Evolutionary conservation across 1,140 invertebrate genomes (phyloP), one percentile per base, ranked within the genome.

Genomic region (Scaptomyza montana): DNA sequence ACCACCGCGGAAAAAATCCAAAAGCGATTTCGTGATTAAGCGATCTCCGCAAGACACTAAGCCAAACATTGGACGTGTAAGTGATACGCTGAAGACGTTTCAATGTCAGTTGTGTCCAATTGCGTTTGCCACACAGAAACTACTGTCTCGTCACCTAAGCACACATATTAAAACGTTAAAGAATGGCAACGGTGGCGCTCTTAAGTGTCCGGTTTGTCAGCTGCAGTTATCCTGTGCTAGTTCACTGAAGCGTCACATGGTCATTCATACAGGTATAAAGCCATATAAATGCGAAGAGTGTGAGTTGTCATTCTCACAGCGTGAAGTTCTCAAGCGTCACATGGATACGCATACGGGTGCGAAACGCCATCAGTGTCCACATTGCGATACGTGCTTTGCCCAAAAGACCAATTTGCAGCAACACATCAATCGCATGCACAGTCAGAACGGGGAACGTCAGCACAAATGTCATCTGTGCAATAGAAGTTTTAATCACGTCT

Each of bases 271-370:
- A 78, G 95, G 96, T 5, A 95, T 96, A 78, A 95, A 96, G 80
- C 96, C 96, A 3, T 96, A 95, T 85, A 93, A 94, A 43, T 97
- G 97, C 90, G 93, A 94, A 6, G 93, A 94, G 33, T 98, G 97
- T 90, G 93, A 93, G 7, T 94, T 95, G 21, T 93, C 94, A 30
- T 98, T 97, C 89, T 94, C 96, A 1, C 95, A 97, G 89, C 95
- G 96, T 56, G 96, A 96, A 90, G 96, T 97, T 73, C 93, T 98
- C 12, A 93, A 95, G 30, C 94, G 97, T 0, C 97, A 98, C 92
- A 94, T 96, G 74, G 95, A 97, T 90, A 96, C 95, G n/a, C 97
- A 98, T 82, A 96, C 95, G 1, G 97, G 97, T 7, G 94, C 95
- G 73, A 96, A 96, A 84, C 97, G 97, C 0, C 96, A 96, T 92